phyloP scores from a whole-genome alignment of 2,888 invertebrate genomes.

The Capitulum mitella region DNA sequence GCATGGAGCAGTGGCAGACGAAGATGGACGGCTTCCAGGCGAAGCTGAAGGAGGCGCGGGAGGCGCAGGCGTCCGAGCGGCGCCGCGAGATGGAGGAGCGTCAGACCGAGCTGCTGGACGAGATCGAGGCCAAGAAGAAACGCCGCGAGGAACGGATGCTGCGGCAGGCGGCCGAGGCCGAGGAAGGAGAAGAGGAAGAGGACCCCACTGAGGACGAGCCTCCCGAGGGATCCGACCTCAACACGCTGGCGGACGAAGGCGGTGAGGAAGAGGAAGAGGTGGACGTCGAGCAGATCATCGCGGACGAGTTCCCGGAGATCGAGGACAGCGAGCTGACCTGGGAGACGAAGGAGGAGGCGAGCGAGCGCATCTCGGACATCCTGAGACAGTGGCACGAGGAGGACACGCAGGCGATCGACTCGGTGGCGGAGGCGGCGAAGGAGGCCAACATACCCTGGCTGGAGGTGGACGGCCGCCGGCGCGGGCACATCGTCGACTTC shows the following conservation, averaged over 20 bases:
- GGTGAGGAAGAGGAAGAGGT: neutral
- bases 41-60: neutral
- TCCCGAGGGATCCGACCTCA: neutral
- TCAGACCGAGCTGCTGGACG: neutral
- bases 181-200: neutral
- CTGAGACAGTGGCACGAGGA: neutral
- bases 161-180: neutral
- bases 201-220: neutral
- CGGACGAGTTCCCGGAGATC: neutral
- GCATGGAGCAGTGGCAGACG: neutral
- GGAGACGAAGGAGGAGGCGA: neutral
- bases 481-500: neutral
- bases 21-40: neutral
- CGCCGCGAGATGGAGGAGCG: neutral
- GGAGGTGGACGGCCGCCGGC: neutral
- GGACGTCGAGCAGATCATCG: neutral
- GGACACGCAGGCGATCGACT: neutral
- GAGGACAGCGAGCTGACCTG: neutral
- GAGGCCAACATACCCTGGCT: neutral
- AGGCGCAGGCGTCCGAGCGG: neutral
- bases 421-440: neutral
- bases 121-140: neutral
- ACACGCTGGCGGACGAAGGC: neutral
- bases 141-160: neutral
- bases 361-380: neutral